Evolutionary conservation across 2,797 vertebrate genomes (phyloP).

Genomic region (Acipenser ruthenus): DNA sequence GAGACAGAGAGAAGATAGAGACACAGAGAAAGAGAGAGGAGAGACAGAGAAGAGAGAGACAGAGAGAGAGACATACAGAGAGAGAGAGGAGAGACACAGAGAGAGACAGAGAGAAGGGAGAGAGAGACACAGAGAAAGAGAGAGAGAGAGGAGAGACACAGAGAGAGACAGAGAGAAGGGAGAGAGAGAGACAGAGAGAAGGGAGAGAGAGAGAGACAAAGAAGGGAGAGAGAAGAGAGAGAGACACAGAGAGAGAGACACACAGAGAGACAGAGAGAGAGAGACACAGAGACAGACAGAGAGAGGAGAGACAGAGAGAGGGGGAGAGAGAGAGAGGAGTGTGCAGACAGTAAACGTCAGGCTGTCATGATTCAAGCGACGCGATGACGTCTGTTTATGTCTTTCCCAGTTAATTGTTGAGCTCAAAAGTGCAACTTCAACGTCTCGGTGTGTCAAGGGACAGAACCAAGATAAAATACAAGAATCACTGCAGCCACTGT

Average conservation of each 20-base stretch:
- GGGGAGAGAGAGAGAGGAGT: background rate
- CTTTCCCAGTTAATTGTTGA: too few relatives aligned
- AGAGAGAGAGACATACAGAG: slow-evolving; percentile 1
- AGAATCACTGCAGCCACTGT: too few relatives aligned
- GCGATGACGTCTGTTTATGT: too few relatives aligned
- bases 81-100: slow-evolving; percentile 20
- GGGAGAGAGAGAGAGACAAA: background rate
- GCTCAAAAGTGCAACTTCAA: too few relatives aligned
- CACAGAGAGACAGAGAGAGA: slow-evolving; percentile 18
- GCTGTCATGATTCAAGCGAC: too few relatives aligned
- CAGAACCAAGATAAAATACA: too few relatives aligned
- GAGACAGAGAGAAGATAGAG: too few relatives aligned
- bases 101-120: slow-evolving; percentile 40
- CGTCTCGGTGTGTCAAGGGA: too few relatives aligned
- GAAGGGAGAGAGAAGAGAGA: slow-evolving; percentile 28
- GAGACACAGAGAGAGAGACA: slow-evolving; percentile 29
- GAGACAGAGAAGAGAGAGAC: background rate
- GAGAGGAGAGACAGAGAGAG: slow-evolving; percentile 1
- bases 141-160: too few relatives aligned
- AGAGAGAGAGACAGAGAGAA: slow-evolving; percentile 30
- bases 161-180: slow-evolving; percentile 26
- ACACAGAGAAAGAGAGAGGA: too few relatives aligned
- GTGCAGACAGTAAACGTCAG: too few relatives aligned
- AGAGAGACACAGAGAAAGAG: slow-evolving; percentile 12
- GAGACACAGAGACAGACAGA: background rate